These are phyloP conservation scores for Hydraecia micacea DNA, from an alignment of 2,888 invertebrate species.

Conservation along the genomic window DNA sequence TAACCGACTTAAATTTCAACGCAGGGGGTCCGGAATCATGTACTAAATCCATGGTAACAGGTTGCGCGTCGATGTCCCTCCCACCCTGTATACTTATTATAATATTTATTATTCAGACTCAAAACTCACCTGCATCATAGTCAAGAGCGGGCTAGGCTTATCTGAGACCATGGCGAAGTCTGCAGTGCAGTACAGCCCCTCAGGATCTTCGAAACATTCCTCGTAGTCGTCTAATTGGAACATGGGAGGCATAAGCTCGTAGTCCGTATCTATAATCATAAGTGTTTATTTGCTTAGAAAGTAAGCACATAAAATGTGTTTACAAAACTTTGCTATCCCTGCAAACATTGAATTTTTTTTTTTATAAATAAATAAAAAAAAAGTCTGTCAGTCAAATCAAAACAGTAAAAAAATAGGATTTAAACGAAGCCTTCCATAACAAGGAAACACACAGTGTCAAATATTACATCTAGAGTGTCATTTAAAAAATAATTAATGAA, in stretches of 20 bases:
- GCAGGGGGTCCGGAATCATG: too few species aligned
- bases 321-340: too few species aligned
- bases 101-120: too few species aligned
- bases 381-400: background rate
- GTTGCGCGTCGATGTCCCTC: background rate
- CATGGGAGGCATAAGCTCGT: slow-evolving; percentile 67
- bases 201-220: slow-evolving; percentile 57
- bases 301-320: too few species aligned
- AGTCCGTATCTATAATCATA: slow-evolving; percentile 51
- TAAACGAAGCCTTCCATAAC: background rate
- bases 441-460: background rate
- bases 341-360: too few species aligned
- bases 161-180: slow-evolving; percentile 65
- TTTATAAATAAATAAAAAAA: too few species aligned
- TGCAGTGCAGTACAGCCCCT: slow-evolving; percentile 66
- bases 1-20: too few species aligned
- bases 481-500: background rate
- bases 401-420: background rate
- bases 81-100: background rate
- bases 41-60: too few species aligned
- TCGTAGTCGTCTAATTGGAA: slow-evolving; percentile 68
- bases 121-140: slow-evolving; percentile 65
- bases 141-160: slow-evolving; percentile 58
- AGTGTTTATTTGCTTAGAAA: too few species aligned
- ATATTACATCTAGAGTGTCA: background rate